Conservation (phyloP, 1,140 invertebrate species). For the Lamellibrachia luymesi region DNA sequence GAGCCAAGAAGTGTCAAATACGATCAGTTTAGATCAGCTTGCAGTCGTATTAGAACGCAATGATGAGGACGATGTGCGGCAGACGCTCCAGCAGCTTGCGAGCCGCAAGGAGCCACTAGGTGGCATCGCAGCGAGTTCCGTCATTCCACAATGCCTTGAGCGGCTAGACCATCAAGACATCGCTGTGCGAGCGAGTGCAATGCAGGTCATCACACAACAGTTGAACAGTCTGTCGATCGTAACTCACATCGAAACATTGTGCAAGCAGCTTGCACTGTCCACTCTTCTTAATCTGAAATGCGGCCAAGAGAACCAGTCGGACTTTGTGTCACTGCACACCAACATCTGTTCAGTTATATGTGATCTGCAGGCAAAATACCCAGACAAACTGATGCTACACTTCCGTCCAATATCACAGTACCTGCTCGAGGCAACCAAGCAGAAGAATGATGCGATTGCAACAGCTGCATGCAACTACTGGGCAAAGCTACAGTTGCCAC, state of each 20-base stretch:
- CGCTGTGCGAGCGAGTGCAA: neutral
- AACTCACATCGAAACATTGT: neutral
- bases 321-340: neutral
- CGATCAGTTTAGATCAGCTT: neutral
- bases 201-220: neutral
- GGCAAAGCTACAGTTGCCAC: conserved; percentile 19
- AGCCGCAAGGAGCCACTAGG: neutral
- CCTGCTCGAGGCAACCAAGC: conserved; percentile 7
- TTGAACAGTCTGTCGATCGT: neutral
- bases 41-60: neutral
- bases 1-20: neutral
- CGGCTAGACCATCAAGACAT: neutral
- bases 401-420: conserved; percentile 17
- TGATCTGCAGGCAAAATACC: conserved; percentile 12
- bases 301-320: neutral
- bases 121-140: neutral
- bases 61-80: neutral
- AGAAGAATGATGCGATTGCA: neutral
- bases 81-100: neutral
- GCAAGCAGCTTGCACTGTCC: neutral
- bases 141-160: conserved; percentile 7
- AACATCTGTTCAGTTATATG: conserved; percentile 13
- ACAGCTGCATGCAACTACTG: conserved; percentile 20
- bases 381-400: conserved; percentile 2
- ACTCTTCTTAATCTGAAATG: conserved; percentile 4